Base-by-base conservation (phyloP, 2,888 invertebrate species). In the Limnephilus rhombicus region DNA sequence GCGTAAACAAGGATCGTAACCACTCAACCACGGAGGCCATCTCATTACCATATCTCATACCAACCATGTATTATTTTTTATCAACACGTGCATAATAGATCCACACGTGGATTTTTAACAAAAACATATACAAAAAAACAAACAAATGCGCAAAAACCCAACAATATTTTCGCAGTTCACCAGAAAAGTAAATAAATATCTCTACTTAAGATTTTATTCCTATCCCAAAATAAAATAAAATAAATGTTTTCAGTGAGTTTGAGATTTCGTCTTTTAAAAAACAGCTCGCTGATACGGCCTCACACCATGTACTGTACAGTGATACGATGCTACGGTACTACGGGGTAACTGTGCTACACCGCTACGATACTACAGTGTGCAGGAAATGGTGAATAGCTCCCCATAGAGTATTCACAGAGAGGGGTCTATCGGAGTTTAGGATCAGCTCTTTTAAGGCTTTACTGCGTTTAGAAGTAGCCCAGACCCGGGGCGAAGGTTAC, bases 361-460 rank as follows among this genome's bases (percentile, higher is more conserved):
- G 68, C 68, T 53, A 53, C 53, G 68, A 24, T n/a, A n/a, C 24
- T 68, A 68, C 68, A 68, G 24, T 68, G 68, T 68, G 68, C 68
- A 68, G 24, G 24, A 9, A 68, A 9, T n/a, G 68, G 68, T 68
- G 68, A 68, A 68, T 68, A 68, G 68, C 24, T 68, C 68, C 68
- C 68, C 68, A n/a, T 34, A 83, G 31, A 12, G 83, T 83, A 83
- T 83, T 83, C 83, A 34, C 24, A 13, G 83, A 37, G 24, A n/a
- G 9, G 68, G n/a, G 37, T 24, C 18, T 83, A 83, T 83, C 83
- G 24, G 83, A 83, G 37, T 34, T 24, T 24, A 37, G 37, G 31
- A 83, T 83, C 83, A 37, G 34, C 37, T 83, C 83, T 41, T 83
- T 83, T 83, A 41, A 83, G n/a, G 83, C 37, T 34, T 83, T 83